These are phyloP conservation scores for Patella vulgata DNA, from an alignment of 1,140 invertebrate species.

Conservation along the genomic window DNA sequence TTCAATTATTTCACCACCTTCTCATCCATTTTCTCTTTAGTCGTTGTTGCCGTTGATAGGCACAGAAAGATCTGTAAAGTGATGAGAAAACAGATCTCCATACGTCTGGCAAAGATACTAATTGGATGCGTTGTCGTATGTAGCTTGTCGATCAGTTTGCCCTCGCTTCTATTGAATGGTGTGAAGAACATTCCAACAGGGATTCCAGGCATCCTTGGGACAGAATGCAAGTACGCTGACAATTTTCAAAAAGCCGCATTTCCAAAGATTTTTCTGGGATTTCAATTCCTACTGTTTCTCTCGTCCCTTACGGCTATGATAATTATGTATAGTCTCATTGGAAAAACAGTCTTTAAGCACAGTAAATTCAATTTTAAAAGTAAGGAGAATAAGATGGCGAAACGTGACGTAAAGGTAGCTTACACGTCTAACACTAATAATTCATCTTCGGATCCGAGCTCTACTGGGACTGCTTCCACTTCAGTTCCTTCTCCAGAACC, in stretches of 20 bases:
- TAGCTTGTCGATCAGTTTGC: conserved; percentile 9
- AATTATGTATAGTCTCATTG: conserved; percentile 12
- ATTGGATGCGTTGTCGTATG: background rate
- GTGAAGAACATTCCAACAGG: conserved; percentile 7
- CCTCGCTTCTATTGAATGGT: conserved; percentile 22
- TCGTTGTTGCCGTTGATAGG: conserved; percentile 36
- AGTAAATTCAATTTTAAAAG: background rate
- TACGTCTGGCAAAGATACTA: background rate
- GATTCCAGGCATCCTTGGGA: conserved; percentile 10
- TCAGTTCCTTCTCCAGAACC: too few relatives aligned
- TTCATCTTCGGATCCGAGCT: too few relatives aligned
- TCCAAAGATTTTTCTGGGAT: conserved; percentile 14
- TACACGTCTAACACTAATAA: background rate
- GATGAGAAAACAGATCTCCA: conserved; percentile 1
- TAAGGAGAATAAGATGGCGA: background rate
- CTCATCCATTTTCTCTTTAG: conserved; percentile 26
- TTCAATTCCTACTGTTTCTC: conserved; percentile 26
- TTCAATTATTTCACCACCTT: conserved; percentile 28
- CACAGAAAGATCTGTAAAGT: conserved; percentile 37
- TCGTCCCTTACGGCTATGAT: conserved; percentile 3
- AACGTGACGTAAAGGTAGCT: background rate
- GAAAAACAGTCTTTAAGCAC: conserved; percentile 7
- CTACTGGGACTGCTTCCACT: too few relatives aligned
- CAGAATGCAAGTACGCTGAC: conserved; percentile 27
- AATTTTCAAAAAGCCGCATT: conserved; percentile 12